Evolutionary conservation across 2,113 vertebrate genomes (phyloP).

Genomic region (Poeciliopsis occidentalis): DNA sequence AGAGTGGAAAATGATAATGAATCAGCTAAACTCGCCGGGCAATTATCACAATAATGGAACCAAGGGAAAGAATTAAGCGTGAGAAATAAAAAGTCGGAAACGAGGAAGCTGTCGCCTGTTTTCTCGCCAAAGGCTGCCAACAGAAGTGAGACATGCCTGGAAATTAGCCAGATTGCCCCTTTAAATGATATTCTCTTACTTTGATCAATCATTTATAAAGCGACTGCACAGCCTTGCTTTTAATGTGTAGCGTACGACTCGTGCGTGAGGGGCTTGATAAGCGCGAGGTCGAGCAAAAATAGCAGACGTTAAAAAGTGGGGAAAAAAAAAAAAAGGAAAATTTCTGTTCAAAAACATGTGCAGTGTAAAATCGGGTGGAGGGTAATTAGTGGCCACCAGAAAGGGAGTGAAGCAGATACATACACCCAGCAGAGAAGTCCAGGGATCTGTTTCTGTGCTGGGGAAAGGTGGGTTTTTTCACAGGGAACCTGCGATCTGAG

Average conservation of each 20-base stretch:
- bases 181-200: too few species aligned
- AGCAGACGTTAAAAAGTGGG: too few species aligned
- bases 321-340: too few species aligned
- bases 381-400: conserved; percentile 1
- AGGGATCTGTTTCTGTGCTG: conserved; percentile 80
- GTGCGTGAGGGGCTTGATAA: too few species aligned
- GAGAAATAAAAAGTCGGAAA: conserved; percentile 37
- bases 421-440: conserved; percentile 75
- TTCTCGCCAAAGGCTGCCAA: conserved; percentile 22
- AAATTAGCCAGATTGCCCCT: too few species aligned
- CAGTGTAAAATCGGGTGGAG: background rate
- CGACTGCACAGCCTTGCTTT: too few species aligned
- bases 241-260: too few species aligned
- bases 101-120: conserved; percentile 10
- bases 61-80: conserved; percentile 44
- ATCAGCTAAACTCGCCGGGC: conserved; percentile 38
- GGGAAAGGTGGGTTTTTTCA: conserved; percentile 79
- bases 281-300: too few species aligned
- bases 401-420: conserved; percentile 55
- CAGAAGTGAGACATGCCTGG: too few species aligned
- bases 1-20: conserved; percentile 27
- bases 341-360: too few species aligned
- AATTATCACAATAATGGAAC: conserved; percentile 52
- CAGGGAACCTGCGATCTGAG: conserved; percentile 77
- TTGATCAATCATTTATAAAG: too few species aligned